phyloP scores from a whole-genome alignment of 2,113 vertebrate genomes.

The Kobus ellipsiprymnus region DNA sequence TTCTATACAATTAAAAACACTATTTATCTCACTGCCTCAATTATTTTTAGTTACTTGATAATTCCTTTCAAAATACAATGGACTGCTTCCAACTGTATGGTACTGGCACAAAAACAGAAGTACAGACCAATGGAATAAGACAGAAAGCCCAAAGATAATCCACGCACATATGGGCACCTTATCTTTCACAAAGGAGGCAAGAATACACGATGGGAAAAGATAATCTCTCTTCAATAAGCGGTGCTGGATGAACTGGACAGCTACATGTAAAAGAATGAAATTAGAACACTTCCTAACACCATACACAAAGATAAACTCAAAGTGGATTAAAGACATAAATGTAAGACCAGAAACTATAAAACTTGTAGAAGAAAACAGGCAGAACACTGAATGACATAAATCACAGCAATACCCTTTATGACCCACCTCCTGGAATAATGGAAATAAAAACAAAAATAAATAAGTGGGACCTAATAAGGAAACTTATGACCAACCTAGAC shows the following conservation, averaged over 20 bases:
- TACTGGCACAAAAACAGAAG: not conserved
- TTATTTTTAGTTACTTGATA: constrained; percentile 12
- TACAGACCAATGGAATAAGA: not conserved
- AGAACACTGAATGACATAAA: not conserved
- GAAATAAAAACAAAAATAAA: not conserved
- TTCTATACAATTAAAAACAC: not conserved
- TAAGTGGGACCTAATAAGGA: not conserved
- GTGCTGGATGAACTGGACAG: not conserved
- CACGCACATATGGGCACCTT: not conserved
- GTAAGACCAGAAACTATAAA: not conserved
- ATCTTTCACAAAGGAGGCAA: not conserved
- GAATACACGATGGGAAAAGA: not conserved
- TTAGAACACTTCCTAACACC: not conserved
- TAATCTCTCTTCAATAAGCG: not conserved
- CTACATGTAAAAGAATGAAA: not conserved
- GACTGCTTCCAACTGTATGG: not conserved
- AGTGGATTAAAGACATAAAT: not conserved
- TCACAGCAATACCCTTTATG: not conserved
- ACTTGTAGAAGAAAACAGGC: not conserved
- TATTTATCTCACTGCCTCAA: not conserved
- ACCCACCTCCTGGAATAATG: not conserved
- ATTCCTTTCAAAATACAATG: not conserved
- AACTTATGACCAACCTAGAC: too few relatives aligned
- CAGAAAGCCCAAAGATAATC: not conserved
- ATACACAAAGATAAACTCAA: not conserved